phyloP scores from a whole-genome alignment of 2,797 vertebrate species.

The Pelochelys cantorii region DNA sequence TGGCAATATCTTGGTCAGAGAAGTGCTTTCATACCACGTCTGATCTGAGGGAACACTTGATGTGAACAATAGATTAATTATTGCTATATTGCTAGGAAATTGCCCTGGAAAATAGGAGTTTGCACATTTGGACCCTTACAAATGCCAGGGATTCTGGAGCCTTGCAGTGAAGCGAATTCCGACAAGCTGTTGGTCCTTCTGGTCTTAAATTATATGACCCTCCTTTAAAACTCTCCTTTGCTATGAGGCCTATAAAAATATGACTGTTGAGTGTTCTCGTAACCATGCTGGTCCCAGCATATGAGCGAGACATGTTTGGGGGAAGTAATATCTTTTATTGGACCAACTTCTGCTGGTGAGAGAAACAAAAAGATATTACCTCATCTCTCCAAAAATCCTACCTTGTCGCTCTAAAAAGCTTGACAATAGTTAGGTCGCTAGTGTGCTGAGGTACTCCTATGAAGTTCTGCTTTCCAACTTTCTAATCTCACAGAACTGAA shows the following conservation, averaged over 20 bases:
- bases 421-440: background rate
- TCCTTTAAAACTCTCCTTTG: background rate
- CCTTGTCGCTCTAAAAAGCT: background rate
- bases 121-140: slow-evolving; percentile 1
- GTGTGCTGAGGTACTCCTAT: background rate
- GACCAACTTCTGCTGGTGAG: background rate
- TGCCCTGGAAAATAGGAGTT: slow-evolving; percentile 3
- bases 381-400: background rate
- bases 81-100: background rate
- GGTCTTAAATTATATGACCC: background rate
- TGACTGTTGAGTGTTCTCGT: background rate
- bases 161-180: background rate
- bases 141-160: background rate
- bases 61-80: slow-evolving; percentile 10
- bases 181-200: background rate
- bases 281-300: background rate
- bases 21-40: background rate
- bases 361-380: background rate
- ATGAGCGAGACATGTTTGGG: background rate
- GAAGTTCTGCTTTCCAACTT: background rate
- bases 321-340: background rate
- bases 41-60: slow-evolving; percentile 17
- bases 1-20: background rate
- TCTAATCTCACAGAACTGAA: too few species aligned
- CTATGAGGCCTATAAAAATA: background rate